Evolutionary conservation across 2,797 vertebrate species (phyloP), one percentile per base, ranked within the genome.

Genomic region (Halcyon chelicuti): DNA sequence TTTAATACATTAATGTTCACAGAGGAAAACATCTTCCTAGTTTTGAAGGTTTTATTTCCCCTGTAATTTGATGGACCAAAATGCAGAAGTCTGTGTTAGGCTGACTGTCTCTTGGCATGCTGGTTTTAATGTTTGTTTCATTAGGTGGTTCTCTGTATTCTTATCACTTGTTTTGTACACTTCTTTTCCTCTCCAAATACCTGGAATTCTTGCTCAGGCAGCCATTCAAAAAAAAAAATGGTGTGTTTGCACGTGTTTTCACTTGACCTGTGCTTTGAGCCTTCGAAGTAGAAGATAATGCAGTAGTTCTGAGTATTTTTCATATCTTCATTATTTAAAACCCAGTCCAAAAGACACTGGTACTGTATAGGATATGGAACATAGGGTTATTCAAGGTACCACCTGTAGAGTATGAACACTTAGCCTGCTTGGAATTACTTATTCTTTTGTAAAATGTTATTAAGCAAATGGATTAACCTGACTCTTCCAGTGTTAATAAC

Each of bases 151-250:
- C 35, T 14, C 0, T 57, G 5, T 79, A 17, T 82, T 81, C 71
- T 91, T 80, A 86, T 9, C 44, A 42, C 20, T 71, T 77, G 39
- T 19, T 63, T 66, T 44, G 12, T 47, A 22, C 73, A 15, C 31
- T 49, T 4, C 20, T 76, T 88, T 91, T 80, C 26, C 51, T 82
- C 77, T 77, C 87, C 57, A 85, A 91, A 92, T 72, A 73, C 46
- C 31, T 70, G 35, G 74, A 40, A 49, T 70, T 26, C 55, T 80
- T 82, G 29, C n/a, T 83, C 20, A 79, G 52, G 22, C 31, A 92
- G 15, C 61, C 7, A 10, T 40, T 86, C 3, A 39, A 31, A 84
- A 72, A 75, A 39, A 12, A 23, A 2, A 18, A 20, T 52, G 44
- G 6, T 0, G 67, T 88, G 46, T 35, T 54, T 84, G 55, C 40